These are phyloP conservation scores for Siniperca obscura DNA, from an alignment of 2,797 vertebrate genomes.

Conservation along the genomic window DNA sequence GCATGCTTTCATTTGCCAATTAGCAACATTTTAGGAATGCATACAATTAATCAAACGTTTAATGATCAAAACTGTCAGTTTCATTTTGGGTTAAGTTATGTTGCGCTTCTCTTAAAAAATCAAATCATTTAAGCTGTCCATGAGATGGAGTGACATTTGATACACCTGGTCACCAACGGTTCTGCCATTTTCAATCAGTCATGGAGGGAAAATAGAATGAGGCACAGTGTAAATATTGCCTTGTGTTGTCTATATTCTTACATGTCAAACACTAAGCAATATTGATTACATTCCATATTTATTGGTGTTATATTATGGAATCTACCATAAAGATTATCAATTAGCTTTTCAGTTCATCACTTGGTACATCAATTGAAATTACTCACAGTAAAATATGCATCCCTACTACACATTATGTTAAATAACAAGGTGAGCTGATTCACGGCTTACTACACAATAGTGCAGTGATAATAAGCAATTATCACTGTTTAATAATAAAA, in stretches of 20 bases:
- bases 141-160: background rate
- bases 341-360: background rate
- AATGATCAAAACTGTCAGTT: constrained; percentile 7
- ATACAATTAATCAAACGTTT: constrained; percentile 32
- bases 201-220: background rate
- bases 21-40: constrained; percentile 26
- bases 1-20: constrained; percentile 39
- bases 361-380: background rate
- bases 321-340: background rate
- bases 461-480: background rate
- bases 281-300: background rate
- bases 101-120: constrained; percentile 15
- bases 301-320: background rate
- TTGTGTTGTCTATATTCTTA: background rate
- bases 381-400: background rate
- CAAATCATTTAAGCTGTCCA: background rate
- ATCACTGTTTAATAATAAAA: too few relatives aligned
- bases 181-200: background rate
- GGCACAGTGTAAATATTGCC: background rate
- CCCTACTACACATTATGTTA: too few relatives aligned
- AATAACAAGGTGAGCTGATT: background rate
- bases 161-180: background rate
- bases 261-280: background rate
- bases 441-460: background rate
- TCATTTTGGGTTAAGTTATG: background rate